phyloP scores from a whole-genome alignment of 2,113 vertebrate species.

The Callospermophilus lateralis region DNA sequence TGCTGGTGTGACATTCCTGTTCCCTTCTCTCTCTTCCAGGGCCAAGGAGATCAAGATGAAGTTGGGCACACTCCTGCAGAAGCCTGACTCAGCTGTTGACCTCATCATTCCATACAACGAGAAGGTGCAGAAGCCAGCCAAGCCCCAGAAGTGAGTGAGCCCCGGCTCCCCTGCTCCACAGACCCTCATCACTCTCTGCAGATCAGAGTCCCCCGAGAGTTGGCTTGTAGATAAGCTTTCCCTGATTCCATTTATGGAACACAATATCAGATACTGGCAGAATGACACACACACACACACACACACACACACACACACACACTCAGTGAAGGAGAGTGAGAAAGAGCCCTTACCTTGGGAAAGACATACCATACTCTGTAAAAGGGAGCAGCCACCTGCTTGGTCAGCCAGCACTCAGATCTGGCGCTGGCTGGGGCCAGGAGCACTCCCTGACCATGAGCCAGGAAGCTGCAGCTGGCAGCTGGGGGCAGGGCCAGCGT shows the following conservation, averaged over 20 bases:
- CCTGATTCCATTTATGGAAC: not conserved
- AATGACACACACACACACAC: not conserved
- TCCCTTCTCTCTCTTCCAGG: conserved; percentile 85
- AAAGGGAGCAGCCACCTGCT: not conserved
- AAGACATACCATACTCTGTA: not conserved
- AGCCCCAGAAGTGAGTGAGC: conserved; percentile 94
- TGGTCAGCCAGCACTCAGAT: not conserved
- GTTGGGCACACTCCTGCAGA: conserved; percentile 96
- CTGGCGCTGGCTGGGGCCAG: too few species aligned
- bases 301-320: not conserved
- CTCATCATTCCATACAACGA: conserved; percentile 95
- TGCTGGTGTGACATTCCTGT: not conserved
- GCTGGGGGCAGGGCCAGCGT: too few species aligned
- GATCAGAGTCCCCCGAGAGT: not conserved
- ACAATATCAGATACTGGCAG: not conserved
- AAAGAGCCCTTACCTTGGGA: not conserved
- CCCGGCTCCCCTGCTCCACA: not conserved
- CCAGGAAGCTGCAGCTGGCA: not conserved
- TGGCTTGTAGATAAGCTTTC: not conserved
- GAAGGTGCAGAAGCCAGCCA: conserved; percentile 94
- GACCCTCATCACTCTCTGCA: not conserved
- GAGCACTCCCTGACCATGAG: too few species aligned
- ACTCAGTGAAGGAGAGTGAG: too few species aligned
- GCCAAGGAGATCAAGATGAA: conserved; percentile 98
- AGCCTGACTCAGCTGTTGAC: conserved; percentile 94